Base-by-base conservation (phyloP, 2,797 vertebrate species). In the Pantherophis vulpinus region DNA sequence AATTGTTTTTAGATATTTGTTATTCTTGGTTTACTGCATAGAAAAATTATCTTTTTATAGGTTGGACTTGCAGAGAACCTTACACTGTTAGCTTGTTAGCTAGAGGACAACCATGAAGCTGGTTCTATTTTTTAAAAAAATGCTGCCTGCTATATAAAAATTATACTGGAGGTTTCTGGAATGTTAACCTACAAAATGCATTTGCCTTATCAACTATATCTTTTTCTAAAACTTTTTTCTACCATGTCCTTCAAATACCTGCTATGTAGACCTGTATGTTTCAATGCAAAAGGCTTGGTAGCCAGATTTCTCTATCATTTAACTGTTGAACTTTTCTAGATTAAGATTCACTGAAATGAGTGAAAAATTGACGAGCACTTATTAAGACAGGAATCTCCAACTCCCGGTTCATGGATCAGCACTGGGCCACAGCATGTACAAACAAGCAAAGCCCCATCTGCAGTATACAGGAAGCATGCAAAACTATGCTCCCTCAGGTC, bases 321-420 rank as follows among this genome's bases (percentile, higher is more conserved):
- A 4, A 86, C 3, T 18, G 13, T 70, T 16, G 7, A 32, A 58
- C 12, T 27, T 56, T 79, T 59, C 42, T 42, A 20, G 27, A 54
- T 56, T 56, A n/a, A 47, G 54, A 5, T 42, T 23, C 14, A 87
- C 2, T 16, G 20, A 87, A 9, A 54, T n/a, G 56, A 42, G 32
- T 5, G 90, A 2, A 37, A 51, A 86, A 79, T 18, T 2, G 13
- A 1, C 97, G 98, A 97, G 96, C 96, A 95, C 91, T 94, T 94
- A 97, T 98, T 98, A 98, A 98, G 98, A 1, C 60, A 61, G 20
- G 20, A 20, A 8, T 27, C 9, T 61, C 25, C 25, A 61, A 61
- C 9, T 3, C 60, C 60, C 25, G 1, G 60, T 61, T 23, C 23
- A 25, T 25, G 59, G 2, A 23, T 2, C 18, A 6, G 18, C 58